Evolutionary conservation across 1,140 invertebrate species (phyloP), one percentile per base, ranked within the genome.

Genomic region (Bombus affinis): DNA sequence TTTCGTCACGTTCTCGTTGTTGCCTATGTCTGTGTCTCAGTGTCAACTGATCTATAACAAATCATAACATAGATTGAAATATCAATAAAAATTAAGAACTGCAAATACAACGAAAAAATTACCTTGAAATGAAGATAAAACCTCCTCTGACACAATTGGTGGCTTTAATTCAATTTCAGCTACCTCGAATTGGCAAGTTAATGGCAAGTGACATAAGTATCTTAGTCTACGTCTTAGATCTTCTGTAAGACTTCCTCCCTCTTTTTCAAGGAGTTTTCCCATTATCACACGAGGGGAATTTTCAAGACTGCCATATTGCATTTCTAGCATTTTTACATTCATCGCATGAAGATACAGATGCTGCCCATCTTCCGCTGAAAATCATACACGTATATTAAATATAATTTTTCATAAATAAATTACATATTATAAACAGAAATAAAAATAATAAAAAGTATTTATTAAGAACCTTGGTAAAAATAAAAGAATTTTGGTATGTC

Each of bases 341-440:
- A 99, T 94, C 8, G 98, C 97, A 95, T 99, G 98, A 72, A 99
- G 94, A 94, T 98, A 99, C 44, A 99, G 97, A 92, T 98, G 97
- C 94, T 99, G 98, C 1, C 98, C 98, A 95, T 99, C 98, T 59
- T 96, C 95, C 82, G 97, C 98, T 98, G 90, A 66, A 96, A 95
- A 90, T n/a, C 3, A 72, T 39, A 77, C 39, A 59, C 39, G 5
- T 85, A 85, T 18, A 35, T 44, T 32, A 53, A 39, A 65, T 4
- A 4, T 10, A 32, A 75, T 22, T 32, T 39, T 59, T 28, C 53
- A 15, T 42, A 84, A 80, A 73, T 37, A 79, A 83, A 70, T 65
- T 42, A 72, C 68, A 62, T 25, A 39, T 39, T 70, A 32, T 32
- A 28, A 81, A 70, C 8, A 79, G 4, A 53, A 8, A 42, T 44